Base-by-base conservation (phyloP, 2,113 vertebrate species). In the Vidua macroura region DNA sequence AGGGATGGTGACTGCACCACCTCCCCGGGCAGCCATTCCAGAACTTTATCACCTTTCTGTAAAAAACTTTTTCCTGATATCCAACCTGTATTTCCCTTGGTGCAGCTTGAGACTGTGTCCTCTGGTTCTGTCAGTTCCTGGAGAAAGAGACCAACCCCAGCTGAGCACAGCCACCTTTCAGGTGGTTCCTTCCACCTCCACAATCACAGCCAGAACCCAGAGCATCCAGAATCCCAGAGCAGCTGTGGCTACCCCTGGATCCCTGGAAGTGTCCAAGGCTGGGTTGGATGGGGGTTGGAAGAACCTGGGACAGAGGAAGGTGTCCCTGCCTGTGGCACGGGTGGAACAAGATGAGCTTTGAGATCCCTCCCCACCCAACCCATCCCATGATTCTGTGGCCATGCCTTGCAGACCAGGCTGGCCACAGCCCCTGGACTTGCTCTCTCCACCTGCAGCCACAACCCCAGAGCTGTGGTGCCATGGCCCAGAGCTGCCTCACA, bases 401-500 rank as follows among this genome's bases (percentile, higher is more conserved):
- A 52, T 0, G 1, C 56, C 30, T 13, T 16, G 44, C 70, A 64
- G 43, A 9, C 21, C 81, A 69, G n/a, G 18, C 20, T 62, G 56
- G 15, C 37, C 10, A 2, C 58, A 53, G 21, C 30, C 22, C 31
- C 39, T 3, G 10, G 49, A 2, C 7, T 1, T 15, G 21, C 20
- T 43, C 23, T 64, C 1, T 1, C 46, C 66, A 43, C 2, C 25
- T 8, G 2, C 30, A 52, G 35, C 39, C 53, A 7, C 30, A 10
- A 15, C 23, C 31, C 43, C 64, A 7, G 4, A 1, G 37, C 59
- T 35, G 20, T 7, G 2, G 14, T 30, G 19, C 48, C 53, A 6
- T 0, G 1, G n/a, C 31, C 51, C 48, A 17, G 46, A 44, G 79
- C 52, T 37, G 35, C 27, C 20, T 20, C 3, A 0, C 4, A 13